Base-by-base conservation (phyloP, 1,140 invertebrate genomes). In the Lepidurus packardi region DNA sequence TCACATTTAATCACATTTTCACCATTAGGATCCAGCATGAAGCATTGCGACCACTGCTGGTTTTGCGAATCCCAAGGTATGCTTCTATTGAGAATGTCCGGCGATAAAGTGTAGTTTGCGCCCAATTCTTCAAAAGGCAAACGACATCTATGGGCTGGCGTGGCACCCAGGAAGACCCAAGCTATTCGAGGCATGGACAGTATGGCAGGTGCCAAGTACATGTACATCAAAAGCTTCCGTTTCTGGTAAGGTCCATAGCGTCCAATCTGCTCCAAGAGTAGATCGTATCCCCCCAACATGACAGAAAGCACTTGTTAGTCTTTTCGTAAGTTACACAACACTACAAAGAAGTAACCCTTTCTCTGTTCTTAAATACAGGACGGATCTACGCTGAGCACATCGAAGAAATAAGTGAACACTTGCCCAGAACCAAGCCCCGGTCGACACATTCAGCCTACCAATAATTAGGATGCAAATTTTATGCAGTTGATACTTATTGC, bases 211-310 rank as follows among this genome's bases (percentile, higher is more conserved):
- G 45, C 16, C 45, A 47, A 47, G 16, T 47, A 47, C 45, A 47
- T 47, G 45, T 47, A 81, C 79, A n/a, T n/a, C n/a, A 34, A 80
- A 80, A 6, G 81, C 80, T 11, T 47, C 16, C 45, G 45, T 16
- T 47, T 47, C 16, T 47, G 45, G 45, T 47, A 47, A 47, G 45
- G 45, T 16, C 45, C 45, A 5, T 47, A 47, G 16, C 16, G 45
- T 2, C 45, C 45, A 47, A 2, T 47, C 16, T 47, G 45, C 16
- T 47, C 45, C 9, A 47, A 16, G 45, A 47, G 45, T 1, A 47
- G 16, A 47, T 47, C 45, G 45, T 47, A 47, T 16, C 45, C 45
- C 16, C 1, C 6, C 16, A 16, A 47, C 45, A 47, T 47, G 1
- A 5, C 16, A 47, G 1, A 34, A 34, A 34, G 25, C 25, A 34